Conservation (phyloP, 64 coral and sea anemone genomes). For the Montipora foliosa region DNA sequence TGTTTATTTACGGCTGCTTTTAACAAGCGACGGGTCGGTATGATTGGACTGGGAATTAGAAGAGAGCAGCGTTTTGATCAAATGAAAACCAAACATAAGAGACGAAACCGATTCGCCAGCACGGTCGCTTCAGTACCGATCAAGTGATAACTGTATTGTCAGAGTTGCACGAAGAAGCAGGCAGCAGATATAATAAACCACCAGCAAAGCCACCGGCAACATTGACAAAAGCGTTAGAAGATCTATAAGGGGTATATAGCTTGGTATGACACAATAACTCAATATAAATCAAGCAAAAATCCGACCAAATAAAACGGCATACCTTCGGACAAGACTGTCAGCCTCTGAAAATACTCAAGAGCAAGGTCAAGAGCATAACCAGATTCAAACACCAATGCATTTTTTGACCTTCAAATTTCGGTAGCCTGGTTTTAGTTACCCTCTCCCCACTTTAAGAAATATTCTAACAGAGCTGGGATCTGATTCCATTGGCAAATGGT, state of each 20-base stretch:
- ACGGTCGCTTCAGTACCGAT: too few relatives aligned
- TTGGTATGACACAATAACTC: neutral
- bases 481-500: too few relatives aligned
- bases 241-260: neutral
- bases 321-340: conserved; percentile 22
- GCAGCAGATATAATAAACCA: too few relatives aligned
- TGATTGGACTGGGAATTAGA: too few relatives aligned
- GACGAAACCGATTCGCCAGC: too few relatives aligned
- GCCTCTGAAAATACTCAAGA: neutral
- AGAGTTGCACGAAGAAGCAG: too few relatives aligned
- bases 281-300: neutral
- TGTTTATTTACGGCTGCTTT: neutral
- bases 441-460: too few relatives aligned
- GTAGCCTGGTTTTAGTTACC: neutral
- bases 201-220: neutral
- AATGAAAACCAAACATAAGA: too few relatives aligned
- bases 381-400: neutral
- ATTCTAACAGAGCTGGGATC: too few relatives aligned
- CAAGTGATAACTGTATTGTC: too few relatives aligned
- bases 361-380: neutral
- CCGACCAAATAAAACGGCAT: neutral
- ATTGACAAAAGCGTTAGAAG: neutral
- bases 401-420: neutral
- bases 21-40: too few relatives aligned
- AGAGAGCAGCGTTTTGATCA: too few relatives aligned